Conservation (phyloP, 1,140 invertebrate genomes). For the Fopius arisanus region DNA sequence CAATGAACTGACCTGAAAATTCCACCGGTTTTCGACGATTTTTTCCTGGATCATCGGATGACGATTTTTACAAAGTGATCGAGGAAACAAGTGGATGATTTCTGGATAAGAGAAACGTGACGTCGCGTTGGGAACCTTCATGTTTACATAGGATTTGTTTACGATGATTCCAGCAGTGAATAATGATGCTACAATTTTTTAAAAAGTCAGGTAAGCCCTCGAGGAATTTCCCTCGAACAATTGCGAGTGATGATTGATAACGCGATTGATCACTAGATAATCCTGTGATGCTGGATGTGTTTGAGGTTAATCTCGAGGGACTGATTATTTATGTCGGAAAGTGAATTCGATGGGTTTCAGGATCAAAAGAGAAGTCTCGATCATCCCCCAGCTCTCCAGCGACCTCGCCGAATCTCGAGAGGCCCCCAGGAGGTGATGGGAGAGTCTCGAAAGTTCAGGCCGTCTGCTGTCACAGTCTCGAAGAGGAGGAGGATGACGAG, state of each 20-base stretch:
- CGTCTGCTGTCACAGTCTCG: slow-evolving; percentile 39
- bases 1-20: not conserved
- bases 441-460: slow-evolving; percentile 26
- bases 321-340: too few species aligned
- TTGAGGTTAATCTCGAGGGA: too few species aligned
- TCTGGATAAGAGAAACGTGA: not conserved
- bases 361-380: slow-evolving; percentile 49
- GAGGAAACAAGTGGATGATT: not conserved
- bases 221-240: too few species aligned
- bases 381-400: slow-evolving; percentile 38
- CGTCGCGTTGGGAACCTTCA: not conserved
- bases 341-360: too few species aligned
- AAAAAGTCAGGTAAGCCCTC: slow-evolving; percentile 63
- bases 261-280: too few species aligned
- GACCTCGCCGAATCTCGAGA: slow-evolving; percentile 18
- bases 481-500: slow-evolving; percentile 56
- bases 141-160: slow-evolving; percentile 41
- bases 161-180: slow-evolving; percentile 50
- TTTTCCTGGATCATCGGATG: not conserved
- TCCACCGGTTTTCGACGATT: not conserved
- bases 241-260: too few species aligned
- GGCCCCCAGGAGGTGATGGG: not conserved
- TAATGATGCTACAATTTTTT: slow-evolving; percentile 64
- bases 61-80: not conserved
- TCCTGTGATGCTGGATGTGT: too few species aligned